phyloP scores from a whole-genome alignment of 2,888 invertebrate genomes.

The Abscondita cerata region DNA sequence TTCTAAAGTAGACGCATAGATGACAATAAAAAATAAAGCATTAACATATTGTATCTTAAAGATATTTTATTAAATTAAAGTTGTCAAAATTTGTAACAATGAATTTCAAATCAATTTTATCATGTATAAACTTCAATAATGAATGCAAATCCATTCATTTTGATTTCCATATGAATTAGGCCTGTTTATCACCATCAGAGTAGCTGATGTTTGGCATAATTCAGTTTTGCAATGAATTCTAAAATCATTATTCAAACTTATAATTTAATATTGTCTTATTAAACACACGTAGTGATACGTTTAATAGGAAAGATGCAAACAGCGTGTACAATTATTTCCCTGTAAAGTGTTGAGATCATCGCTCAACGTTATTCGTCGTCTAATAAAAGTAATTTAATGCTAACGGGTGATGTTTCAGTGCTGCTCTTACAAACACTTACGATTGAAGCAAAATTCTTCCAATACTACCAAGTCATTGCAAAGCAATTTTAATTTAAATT shows the following conservation, averaged over 20 bases:
- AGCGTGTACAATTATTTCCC: background rate
- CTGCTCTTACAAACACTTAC: no score
- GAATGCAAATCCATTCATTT: slow-evolving; percentile 34
- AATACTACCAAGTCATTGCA: no score
- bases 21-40: background rate
- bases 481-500: no score
- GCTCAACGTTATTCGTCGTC: background rate
- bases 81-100: slow-evolving; percentile 30
- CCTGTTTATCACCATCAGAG: slow-evolving; percentile 34
- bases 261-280: slow-evolving; percentile 30
- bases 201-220: slow-evolving; percentile 36
- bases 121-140: slow-evolving; percentile 35
- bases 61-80: slow-evolving; percentile 28
- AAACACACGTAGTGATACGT: slow-evolving; percentile 18
- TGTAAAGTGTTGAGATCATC: slow-evolving; percentile 1
- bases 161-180: slow-evolving; percentile 36
- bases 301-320: slow-evolving; percentile 7
- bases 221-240: slow-evolving; percentile 34
- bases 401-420: no score
- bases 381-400: no score
- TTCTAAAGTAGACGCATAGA: background rate
- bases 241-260: slow-evolving; percentile 31
- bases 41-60: slow-evolving; percentile 12
- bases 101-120: slow-evolving; percentile 34
- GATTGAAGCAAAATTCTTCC: no score